Base-by-base conservation (phyloP, 2,797 vertebrate genomes). In the Centroberyx gerrardi region DNA sequence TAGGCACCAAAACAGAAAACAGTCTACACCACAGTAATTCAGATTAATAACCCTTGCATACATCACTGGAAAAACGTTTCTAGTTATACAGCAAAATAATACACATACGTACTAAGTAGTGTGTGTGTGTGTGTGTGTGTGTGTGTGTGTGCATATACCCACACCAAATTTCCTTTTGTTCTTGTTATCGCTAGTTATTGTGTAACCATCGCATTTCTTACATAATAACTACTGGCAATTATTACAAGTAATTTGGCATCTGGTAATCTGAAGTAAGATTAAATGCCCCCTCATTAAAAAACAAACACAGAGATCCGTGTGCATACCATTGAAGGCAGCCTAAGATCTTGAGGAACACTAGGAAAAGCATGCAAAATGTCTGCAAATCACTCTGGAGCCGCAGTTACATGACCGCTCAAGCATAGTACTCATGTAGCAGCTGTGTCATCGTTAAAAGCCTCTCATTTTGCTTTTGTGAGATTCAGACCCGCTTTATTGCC, bases 211-310 rank as follows among this genome's bases (percentile, higher is more conserved):
- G n/a, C 22, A 22, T 22, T 22, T 22, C 22, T 22, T 22, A 22
- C 22, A 22, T 22, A 22, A 22, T 67, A 59, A 82, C 81, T 76
- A 76, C 69, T 44, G 46, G 38, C 68, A 77, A 87, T 82, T 67
- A 85, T 72, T 63, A 74, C 62, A 67, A 65, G 8, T 49, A 72
- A 65, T 53, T 14, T 52, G 68, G 73, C 66, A 72, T 55, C 74
- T 72, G 62, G 65, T 75, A 78, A 63, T 86, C 80, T 72, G 52
- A 49, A 51, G 66, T 78, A 46, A 64, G 56, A 81, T 58, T 54
- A 76, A 89, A 83, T 82, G 80, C 83, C 85, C 83, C 29, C 75
- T 84, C 72, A 80, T 90, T 79, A 87, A 81, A 78, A 87, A 82
- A 27, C 73, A 90, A 78, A 54, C 10, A 8, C 62, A 5, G 33